Evolutionary conservation across 1,140 invertebrate species (phyloP), one percentile per base, ranked within the genome.

Genomic region (Brachionus calyciflorus): DNA sequence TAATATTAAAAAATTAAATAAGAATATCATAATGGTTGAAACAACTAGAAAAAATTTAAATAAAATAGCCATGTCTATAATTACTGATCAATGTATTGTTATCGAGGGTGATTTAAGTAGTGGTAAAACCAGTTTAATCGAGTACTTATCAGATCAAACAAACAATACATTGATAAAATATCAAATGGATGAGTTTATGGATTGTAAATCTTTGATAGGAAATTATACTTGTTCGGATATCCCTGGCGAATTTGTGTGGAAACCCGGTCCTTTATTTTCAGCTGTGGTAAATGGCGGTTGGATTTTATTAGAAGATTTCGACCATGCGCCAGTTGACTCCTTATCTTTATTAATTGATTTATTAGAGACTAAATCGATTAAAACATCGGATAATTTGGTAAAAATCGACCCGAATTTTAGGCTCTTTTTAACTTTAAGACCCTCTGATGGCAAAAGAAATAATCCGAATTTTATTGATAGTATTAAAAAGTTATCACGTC

Each of bases 161-260:
- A 91, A 93, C 14, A 87, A 90, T 44, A 77, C 87, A 7, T 80
- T 89, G 7, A 81, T 92, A 51, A 93, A 92, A 85, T 90, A 99
- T 30, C 96, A 99, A 82, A 86, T 99, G 4, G 93, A 94, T 2
- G 95, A 99, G 86, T 94, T 99, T 85, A 95, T 93, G n/a, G 96
- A 99, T 83, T 92, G 93, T 60, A 93, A 96, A 86, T 91, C 94
- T 87, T 83, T 99, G 14, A 84, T 99, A 10, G 96, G 96, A 5
- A 92, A 92, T 28, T 98, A 99, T 85, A 88, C 91, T 79, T 98
- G 96, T 83, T 96, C 96, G 0, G 94, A 98, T 82, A 88, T 96
- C 40, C 95, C 95, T 3, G 96, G 96, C 41, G 93, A 99, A 85
- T 99, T 99, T 87, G 84, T 94, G 30, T 99, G 96, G 96, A 89